Percentiles rank a stretch among this genome's conserved stretches.
Conservation (phyloP, 2,888 invertebrate species). For the Drosophila testacea region DNA sequence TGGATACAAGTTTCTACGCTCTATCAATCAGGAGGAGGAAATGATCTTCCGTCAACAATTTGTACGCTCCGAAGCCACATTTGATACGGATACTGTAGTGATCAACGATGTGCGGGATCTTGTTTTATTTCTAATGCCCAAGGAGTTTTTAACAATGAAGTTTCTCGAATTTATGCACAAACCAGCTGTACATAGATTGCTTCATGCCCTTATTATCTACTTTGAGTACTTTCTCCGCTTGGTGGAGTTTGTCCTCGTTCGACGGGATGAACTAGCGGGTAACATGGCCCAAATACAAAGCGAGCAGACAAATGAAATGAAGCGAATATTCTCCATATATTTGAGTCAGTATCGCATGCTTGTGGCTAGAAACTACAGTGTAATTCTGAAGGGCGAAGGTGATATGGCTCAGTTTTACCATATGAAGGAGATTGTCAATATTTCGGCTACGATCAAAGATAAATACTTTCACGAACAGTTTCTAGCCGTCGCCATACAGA, state of each 20-base stretch:
- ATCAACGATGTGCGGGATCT: slow-evolving; percentile 82
- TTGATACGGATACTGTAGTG: slow-evolving; percentile 78
- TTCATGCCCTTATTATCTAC: slow-evolving; percentile 82
- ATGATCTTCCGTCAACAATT: slow-evolving; percentile 79
- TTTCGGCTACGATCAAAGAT: slow-evolving; percentile 76
- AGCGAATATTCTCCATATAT: slow-evolving; percentile 76
- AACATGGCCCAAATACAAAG: slow-evolving; percentile 77
- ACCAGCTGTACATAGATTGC: slow-evolving; percentile 70
- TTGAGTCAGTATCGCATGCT: slow-evolving; percentile 81
- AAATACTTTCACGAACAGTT: slow-evolving; percentile 80
- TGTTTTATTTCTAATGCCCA: slow-evolving; percentile 78
- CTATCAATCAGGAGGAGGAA: slow-evolving; percentile 80
- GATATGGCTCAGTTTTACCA: slow-evolving; percentile 79
- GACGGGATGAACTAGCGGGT: slow-evolving; percentile 78
- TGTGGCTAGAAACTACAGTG: slow-evolving; percentile 82
- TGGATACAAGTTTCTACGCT: slow-evolving; percentile 72
- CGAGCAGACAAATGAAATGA: slow-evolving; percentile 74
- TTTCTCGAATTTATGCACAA: slow-evolving; percentile 82
- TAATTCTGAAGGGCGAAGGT: slow-evolving; percentile 73
- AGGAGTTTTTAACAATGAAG: slow-evolving; percentile 68
- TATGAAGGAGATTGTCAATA: slow-evolving; percentile 73
- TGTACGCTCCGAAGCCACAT: slow-evolving; percentile 61
- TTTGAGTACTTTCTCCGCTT: slow-evolving; percentile 82
- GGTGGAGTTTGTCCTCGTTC: slow-evolving; percentile 81
- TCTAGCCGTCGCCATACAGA: slow-evolving; percentile 77